Evolutionary conservation across 2,888 invertebrate genomes (phyloP).

Genomic region (Scaptodrosophila latifasciaeformis): DNA sequence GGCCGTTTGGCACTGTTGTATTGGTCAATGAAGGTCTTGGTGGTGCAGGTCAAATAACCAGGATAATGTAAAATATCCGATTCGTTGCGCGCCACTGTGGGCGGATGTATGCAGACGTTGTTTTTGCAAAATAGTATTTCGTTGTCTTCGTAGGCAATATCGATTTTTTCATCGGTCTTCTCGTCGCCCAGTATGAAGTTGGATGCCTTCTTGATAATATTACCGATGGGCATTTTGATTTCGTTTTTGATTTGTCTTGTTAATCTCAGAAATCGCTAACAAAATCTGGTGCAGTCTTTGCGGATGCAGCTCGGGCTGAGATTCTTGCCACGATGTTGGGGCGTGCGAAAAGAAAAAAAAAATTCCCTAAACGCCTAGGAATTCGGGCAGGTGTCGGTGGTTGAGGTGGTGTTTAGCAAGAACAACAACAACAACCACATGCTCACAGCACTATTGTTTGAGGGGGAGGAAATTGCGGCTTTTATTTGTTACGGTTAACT

Average conservation of each 20-base stretch:
- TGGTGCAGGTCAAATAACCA: constrained; percentile 91
- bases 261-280: no score
- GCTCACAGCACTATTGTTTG: no score
- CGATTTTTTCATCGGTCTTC: constrained; percentile 78
- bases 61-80: constrained; percentile 92
- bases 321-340: no score
- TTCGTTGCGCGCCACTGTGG: constrained; percentile 87
- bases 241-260: not conserved
- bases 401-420: no score
- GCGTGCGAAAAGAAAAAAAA: no score
- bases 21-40: constrained; percentile 86
- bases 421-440: no score
- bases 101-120: constrained; percentile 97
- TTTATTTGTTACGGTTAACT: no score
- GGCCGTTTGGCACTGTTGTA: constrained; percentile 85
- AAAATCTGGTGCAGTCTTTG: no score
- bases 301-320: no score
- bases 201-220: constrained; percentile 85
- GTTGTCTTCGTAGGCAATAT: constrained; percentile 84
- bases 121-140: constrained; percentile 94
- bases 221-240: constrained; percentile 83
- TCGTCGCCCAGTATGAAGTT: constrained; percentile 87
- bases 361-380: no score
- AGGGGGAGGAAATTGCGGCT: no score
- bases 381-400: no score